These are phyloP conservation scores for Amphimallon solstitiale DNA, from an alignment of 2,888 invertebrate genomes.

Conservation along the genomic window DNA sequence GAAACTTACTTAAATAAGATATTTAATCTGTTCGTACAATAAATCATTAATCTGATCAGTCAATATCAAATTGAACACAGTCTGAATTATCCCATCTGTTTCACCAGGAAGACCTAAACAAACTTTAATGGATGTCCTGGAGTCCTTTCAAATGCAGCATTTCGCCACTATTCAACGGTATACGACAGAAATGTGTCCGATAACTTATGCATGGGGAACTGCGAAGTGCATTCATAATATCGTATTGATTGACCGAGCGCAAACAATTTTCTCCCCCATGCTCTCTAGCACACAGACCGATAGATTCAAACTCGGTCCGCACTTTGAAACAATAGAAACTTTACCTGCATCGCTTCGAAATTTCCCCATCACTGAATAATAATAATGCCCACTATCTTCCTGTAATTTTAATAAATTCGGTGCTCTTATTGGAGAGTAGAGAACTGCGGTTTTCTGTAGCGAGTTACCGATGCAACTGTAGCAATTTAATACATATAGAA, in stretches of 20 bases:
- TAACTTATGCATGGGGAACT: slow-evolving; percentile 22
- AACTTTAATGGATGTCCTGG: slow-evolving; percentile 30
- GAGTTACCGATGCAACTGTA: not conserved
- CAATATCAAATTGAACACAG: too few relatives aligned
- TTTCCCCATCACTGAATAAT: slow-evolving; percentile 16
- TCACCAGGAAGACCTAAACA: slow-evolving; percentile 14
- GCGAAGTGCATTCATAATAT: slow-evolving; percentile 33
- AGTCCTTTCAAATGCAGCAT: slow-evolving; percentile 19
- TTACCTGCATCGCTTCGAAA: slow-evolving; percentile 21
- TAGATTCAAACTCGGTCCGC: slow-evolving; percentile 26
- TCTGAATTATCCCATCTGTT: slow-evolving; percentile 7
- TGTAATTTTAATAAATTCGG: slow-evolving; percentile 24
- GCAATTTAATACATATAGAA: not conserved
- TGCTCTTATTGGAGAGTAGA: not conserved
- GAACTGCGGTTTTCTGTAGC: not conserved
- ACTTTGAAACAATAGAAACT: slow-evolving; percentile 23
- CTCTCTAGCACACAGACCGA: not conserved
- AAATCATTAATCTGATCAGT: not conserved
- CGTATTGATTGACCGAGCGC: slow-evolving; percentile 33
- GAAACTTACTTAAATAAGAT: too few relatives aligned
- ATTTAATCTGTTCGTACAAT: not conserved
- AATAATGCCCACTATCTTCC: not conserved
- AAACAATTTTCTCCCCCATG: slow-evolving; percentile 9
- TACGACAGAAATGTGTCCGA: slow-evolving; percentile 30
- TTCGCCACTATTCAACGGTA: slow-evolving; percentile 5